phyloP scores from a whole-genome alignment of 2,888 invertebrate species.

The Scaeva pyrastri region DNA sequence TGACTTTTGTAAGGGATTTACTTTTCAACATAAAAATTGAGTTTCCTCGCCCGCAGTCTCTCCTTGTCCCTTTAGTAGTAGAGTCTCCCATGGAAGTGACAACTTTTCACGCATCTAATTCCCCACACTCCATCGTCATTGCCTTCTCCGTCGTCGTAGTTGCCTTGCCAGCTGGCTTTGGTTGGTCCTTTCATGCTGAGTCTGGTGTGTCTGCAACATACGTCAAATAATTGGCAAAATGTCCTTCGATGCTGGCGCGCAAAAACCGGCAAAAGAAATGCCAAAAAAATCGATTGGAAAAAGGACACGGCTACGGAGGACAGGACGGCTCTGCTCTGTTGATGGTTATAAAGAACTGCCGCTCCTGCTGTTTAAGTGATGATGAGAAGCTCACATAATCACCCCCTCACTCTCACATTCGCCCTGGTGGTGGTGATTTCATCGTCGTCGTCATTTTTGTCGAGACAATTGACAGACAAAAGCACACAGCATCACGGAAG shows the following conservation, averaged over 20 bases:
- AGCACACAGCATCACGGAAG: constrained; percentile 49
- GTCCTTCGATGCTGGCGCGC: constrained; percentile 26
- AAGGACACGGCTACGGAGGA: constrained; percentile 22
- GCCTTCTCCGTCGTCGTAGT: too few relatives aligned
- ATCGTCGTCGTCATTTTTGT: constrained; percentile 34
- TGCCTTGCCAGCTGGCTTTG: neutral
- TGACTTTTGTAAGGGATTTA: constrained; percentile 60
- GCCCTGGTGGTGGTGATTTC: neutral
- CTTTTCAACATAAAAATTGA: constrained; percentile 60
- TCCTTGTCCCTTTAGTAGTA: neutral
- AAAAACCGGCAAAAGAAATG: constrained; percentile 30
- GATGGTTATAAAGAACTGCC: constrained; percentile 12
- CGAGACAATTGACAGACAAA: constrained; percentile 75
- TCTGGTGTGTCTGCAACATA: constrained; percentile 60
- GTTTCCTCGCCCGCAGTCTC: neutral
- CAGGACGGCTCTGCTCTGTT: too few relatives aligned
- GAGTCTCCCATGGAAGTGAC: constrained; percentile 40
- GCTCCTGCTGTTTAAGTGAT: constrained; percentile 51
- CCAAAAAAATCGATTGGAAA: constrained; percentile 62
- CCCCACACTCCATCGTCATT: constrained; percentile 47
- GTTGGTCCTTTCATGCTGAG: constrained; percentile 47
- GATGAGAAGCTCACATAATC: constrained; percentile 49
- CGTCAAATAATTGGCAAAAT: constrained; percentile 76
- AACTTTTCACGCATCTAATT: constrained; percentile 75
- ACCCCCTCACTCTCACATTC: constrained; percentile 51